Evolutionary conservation across 2,797 vertebrate species (phyloP).

Genomic region (Lophius americanus): DNA sequence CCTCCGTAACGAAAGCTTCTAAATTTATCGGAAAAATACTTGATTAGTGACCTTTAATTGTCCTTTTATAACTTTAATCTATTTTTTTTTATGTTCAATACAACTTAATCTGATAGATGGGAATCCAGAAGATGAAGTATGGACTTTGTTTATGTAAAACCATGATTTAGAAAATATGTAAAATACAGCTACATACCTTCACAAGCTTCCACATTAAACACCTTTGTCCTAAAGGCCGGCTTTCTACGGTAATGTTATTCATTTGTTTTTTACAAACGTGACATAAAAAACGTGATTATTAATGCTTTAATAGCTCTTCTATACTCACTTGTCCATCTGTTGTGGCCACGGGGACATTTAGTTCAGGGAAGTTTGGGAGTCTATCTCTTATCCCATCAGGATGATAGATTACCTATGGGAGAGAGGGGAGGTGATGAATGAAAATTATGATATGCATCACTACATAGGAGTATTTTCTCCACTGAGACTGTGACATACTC

Average conservation of each 20-base stretch:
- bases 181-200: not conserved
- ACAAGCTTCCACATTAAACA: not conserved
- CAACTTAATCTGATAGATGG: not conserved
- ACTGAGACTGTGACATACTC: conserved; percentile 44
- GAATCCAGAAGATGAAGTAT: not conserved
- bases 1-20: not conserved
- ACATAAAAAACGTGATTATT: not conserved
- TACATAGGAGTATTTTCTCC: conserved; percentile 29
- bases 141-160: not conserved
- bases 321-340: conserved; percentile 26
- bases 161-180: not conserved
- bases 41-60: not conserved
- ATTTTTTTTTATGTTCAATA: not conserved
- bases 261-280: not conserved
- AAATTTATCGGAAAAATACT: conserved; percentile 3
- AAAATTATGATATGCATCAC: conserved; percentile 60
- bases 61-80: not conserved
- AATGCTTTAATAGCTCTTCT: not conserved
- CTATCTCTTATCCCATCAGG: conserved; percentile 73
- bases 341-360: conserved; percentile 77
- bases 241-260: not conserved
- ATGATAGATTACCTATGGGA: conserved; percentile 48
- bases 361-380: conserved; percentile 36
- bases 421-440: conserved; percentile 44
- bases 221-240: not conserved